Evolutionary conservation across 2,113 vertebrate species (phyloP), one percentile per base, ranked within the genome.

Genomic region (Leptodactylus fuscus): DNA sequence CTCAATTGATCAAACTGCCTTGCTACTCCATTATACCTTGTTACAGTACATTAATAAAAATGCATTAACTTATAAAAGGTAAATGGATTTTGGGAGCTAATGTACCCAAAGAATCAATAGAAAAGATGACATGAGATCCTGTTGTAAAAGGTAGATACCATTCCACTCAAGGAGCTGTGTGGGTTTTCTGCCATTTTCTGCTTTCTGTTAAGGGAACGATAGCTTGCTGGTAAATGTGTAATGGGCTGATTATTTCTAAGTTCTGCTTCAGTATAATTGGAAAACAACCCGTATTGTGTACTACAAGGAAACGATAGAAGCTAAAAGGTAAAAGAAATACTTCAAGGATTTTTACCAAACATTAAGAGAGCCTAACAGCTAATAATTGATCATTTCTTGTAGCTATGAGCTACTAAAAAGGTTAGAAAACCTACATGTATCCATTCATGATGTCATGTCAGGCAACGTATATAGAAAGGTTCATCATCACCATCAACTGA

Each of bases 41-140:
- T 58, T 60, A 48, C 34, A 76, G 70, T 60, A 34, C 34, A 60
- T 67, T 41, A 69, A 44, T 24, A 77, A 78, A n/a, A 67, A 78
- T 85, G 60, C 74, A 83, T 83, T 83, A 60, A 46, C 24, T 75
- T 62, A 22, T 53, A 11, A 51, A 78, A 15, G 58, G 32, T 69
- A 69, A 34, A 41, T 41, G 34, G 29, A 27, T 67, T 77, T 77
- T 9, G 29, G 74, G 74, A 85, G n/a, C 41, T 78, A 85, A 85
- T 85, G 73, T 62, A 49, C 65, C 73, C 38, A 77, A 67, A 77
- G 58, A 38, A 78, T 53, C 73, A 60, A 71, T 83, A 62, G 60
- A 74, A 55, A 4, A 74, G 12, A 27, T 13, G 67, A 83, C 15
- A 75, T 58, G 53, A 2, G 7, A 83, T 75, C 78, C 74, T 53